phyloP scores from a whole-genome alignment of 2,113 vertebrate species.

The Cyanoramphus novaezelandiae region DNA sequence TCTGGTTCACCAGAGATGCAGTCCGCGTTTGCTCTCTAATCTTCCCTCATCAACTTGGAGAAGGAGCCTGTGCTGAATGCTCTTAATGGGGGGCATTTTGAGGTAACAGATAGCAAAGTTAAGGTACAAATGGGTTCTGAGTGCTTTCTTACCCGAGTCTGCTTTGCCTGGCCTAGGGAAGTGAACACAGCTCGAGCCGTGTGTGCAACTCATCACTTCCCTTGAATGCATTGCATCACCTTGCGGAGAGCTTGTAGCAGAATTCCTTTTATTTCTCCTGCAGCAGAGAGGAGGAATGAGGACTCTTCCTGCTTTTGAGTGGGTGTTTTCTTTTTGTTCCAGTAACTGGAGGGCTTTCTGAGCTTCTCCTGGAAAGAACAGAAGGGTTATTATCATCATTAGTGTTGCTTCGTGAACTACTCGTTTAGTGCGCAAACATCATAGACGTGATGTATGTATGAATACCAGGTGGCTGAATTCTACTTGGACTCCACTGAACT shows the following conservation, averaged over 20 bases:
- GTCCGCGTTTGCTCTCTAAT: not conserved
- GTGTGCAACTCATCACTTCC: not conserved
- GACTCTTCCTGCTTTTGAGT: not conserved
- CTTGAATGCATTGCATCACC: accelerated
- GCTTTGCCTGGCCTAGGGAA: accelerated
- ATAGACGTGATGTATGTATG: not conserved
- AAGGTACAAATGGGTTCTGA: not conserved
- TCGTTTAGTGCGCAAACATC: not conserved
- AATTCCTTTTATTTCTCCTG: not conserved
- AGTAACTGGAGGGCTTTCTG: not conserved
- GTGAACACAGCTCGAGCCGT: accelerated
- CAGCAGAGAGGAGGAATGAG: not conserved
- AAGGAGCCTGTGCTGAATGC: not conserved
- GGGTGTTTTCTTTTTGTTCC: not conserved
- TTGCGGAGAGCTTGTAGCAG: not conserved
- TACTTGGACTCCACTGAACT: not conserved
- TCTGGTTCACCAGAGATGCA: not conserved
- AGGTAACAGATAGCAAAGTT: not conserved
- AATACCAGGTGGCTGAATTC: constrained; percentile 36
- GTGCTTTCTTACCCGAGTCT: not conserved
- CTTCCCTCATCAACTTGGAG: not conserved
- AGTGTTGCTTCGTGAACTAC: not conserved
- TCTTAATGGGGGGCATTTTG: not conserved
- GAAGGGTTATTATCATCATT: constrained; percentile 44
- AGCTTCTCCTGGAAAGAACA: not conserved